Base-by-base conservation (phyloP, 1,140 invertebrate species). In the Apolygus lucorum region DNA sequence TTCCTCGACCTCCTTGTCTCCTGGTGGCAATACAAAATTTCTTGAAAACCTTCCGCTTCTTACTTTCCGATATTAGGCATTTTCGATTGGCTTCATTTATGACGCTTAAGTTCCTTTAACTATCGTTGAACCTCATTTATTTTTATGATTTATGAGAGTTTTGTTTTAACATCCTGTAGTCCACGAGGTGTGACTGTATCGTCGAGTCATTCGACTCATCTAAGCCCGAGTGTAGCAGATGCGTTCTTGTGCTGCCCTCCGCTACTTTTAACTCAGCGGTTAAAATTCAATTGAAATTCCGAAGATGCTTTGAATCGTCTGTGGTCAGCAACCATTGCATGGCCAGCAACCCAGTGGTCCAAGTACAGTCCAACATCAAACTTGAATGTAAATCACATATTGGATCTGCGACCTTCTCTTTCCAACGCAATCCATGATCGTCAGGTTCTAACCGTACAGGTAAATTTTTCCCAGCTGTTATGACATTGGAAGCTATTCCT, bases 11-110 rank as follows among this genome's bases (percentile, higher is more conserved):
- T 86, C 77, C 80, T 85, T 75, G 85, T 85, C 76, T 85, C 83
- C 14, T 86, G 85, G 85, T 86, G 85, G 85, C 82, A 84, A 29
- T 86, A 86, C 66, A 87, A 87, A 77, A 86, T 86, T 72, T 86
- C 85, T 82, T 87, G 85, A 87, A 22, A 78, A 68, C 52, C 69
- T 28, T 59, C 67, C 71, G 2, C 27, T 70, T 13, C 28, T 29
- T 66, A n/a, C 52, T 24, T 67, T 28, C 54, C 68, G 62, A 62
- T 63, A 49, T 67, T 59, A 67, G 63, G 67, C 68, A 27, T 70
- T 28, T 70, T 72, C 68, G 63, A 64, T 65, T 69, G 71, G 71
- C 67, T 68, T 67, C 63, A 68, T 52, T 69, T 72, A 72, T 72
- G 68, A 72, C 68, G 62, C 68, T 68, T 69, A 66, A 67, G 68